These are phyloP conservation scores for Lethrus apterus DNA, from an alignment of 1,140 invertebrate genomes.

Conservation along the genomic window DNA sequence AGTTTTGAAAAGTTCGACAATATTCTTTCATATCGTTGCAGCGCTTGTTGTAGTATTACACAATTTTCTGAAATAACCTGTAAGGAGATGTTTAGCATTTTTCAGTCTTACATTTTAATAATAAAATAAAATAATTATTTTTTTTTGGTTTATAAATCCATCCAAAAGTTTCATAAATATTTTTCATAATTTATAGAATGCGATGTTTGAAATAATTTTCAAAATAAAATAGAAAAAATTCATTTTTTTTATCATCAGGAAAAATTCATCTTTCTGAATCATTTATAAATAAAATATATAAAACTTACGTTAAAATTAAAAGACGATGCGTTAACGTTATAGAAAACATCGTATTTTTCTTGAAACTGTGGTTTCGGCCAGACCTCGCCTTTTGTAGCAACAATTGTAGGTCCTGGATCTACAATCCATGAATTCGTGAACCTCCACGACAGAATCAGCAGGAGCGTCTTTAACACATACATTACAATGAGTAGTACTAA, in stretches of 20 bases:
- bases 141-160: too few species aligned
- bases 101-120: background rate
- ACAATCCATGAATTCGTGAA: conserved; percentile 16
- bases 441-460: background rate
- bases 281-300: too few species aligned
- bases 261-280: too few species aligned
- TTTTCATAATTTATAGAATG: too few species aligned
- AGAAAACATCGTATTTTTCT: conserved; percentile 34
- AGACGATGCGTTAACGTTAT: conserved; percentile 34
- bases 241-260: too few species aligned
- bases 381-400: conserved; percentile 45
- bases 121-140: conserved; percentile 4
- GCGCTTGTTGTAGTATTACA: conserved; percentile 49
- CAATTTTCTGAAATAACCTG: conserved; percentile 38
- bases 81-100: conserved; percentile 8
- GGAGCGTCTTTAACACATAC: background rate
- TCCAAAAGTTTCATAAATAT: too few species aligned
- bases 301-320: conserved; percentile 46
- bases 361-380: conserved; percentile 49
- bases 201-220: too few species aligned
- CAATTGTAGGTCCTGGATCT: conserved; percentile 31
- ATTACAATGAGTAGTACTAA: background rate
- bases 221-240: too few species aligned
- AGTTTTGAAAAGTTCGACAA: too few species aligned
- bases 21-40: conserved; percentile 49